These are phyloP conservation scores for Betta splendens DNA, from an alignment of 2,797 vertebrate genomes.

Conservation along the genomic window DNA sequence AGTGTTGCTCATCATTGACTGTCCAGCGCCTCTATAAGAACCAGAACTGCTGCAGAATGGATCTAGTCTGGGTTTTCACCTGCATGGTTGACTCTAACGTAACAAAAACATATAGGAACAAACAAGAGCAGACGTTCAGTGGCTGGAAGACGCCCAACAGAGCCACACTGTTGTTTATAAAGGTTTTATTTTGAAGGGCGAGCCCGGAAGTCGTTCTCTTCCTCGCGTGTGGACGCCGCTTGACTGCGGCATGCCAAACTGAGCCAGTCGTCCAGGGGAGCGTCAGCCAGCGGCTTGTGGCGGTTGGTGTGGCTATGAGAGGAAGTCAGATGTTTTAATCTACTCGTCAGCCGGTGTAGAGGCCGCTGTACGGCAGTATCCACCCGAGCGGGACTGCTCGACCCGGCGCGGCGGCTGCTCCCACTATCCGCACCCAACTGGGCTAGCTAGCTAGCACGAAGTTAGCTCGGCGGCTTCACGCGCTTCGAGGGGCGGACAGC, in stretches of 20 bases:
- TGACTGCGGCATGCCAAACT: conserved; percentile 1
- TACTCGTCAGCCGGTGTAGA: conserved; percentile 38
- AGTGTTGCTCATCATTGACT: no score
- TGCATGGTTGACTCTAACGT: no score
- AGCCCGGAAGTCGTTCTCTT: conserved; percentile 9
- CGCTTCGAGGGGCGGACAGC: conserved; percentile 4
- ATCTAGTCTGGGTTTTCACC: no score
- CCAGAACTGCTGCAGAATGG: not conserved
- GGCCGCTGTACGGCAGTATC: conserved; percentile 42
- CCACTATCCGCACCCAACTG: not conserved
- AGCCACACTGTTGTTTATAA: accelerated
- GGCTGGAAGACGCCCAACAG: no score
- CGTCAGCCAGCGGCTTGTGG: conserved; percentile 27
- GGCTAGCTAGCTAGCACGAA: conserved; percentile 41
- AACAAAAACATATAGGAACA: no score
- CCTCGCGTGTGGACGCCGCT: accelerated
- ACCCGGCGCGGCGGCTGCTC: conserved; percentile 30
- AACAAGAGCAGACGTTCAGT: no score
- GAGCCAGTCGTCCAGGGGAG: conserved; percentile 31
- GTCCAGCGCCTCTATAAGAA: not conserved
- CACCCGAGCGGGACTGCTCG: conserved; percentile 26
- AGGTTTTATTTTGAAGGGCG: conserved; percentile 59
- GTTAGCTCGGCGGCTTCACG: conserved; percentile 14
- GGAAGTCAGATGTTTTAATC: conserved; percentile 51
- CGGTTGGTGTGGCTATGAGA: conserved; percentile 48